Base-by-base conservation (phyloP, 2,888 invertebrate species). In the Drosophila anomelani region DNA sequence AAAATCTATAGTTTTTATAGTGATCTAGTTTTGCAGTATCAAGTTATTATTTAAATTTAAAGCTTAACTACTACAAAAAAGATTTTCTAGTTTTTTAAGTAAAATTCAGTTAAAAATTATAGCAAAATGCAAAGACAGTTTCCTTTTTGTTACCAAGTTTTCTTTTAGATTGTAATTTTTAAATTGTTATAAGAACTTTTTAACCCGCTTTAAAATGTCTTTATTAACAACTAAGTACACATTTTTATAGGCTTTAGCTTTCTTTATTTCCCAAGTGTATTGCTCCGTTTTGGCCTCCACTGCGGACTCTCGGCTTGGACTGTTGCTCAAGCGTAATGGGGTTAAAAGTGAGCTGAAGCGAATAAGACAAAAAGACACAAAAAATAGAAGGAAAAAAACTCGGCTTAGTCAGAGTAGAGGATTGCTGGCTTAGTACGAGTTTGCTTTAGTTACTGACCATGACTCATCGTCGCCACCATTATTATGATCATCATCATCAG, bases 341-440 rank as follows among this genome's bases (percentile, higher is more conserved):
- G 88, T 86, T 88, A 88, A 88, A 84, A 81, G 84, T 81, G 79
- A 85, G 86, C 88, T 83, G 88, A 84, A 88, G 86, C 81, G 79
- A 81, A 76, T 66, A 87, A 73, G 75, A 51, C 36, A 51, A 51
- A 49, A 38, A 62, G 46, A 56, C 23, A 64, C 15, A 34, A 53
- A 59, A 46, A 26, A 47, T 29, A 29, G 7, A 20, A 70, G 67
- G 60, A 81, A 13, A 12, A 4, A 32, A 80, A 57, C 74, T 61
- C 63, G 49, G 64, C 77, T 83, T 82, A 78, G 70, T 77, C 85
- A 76, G 67, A 69, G 51, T 54, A 71, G 49, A 51, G 63, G 58
- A 58, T 54, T n/a, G 20, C 47, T 67, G 41, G 38, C 32, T 46
- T 34, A 41, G 55, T 56, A 43, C 4, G 58, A 29, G 20, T 29